Base-by-base conservation (phyloP, 92 coral and sea anemone genomes). In the Metridium senile region DNA sequence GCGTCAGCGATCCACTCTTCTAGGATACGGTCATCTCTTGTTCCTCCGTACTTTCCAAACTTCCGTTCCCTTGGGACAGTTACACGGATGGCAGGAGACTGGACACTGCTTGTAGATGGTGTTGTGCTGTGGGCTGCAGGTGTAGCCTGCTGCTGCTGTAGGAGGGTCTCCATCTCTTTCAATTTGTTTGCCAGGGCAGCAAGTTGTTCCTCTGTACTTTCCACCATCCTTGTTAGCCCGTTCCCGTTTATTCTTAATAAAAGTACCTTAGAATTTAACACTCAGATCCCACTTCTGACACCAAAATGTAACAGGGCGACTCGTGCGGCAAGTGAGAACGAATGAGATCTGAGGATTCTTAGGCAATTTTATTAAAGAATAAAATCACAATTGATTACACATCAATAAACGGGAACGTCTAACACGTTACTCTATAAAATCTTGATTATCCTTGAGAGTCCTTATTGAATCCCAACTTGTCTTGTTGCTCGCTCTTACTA, bases 211-310 rank as follows among this genome's bases (percentile, higher is more conserved):
- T 54, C 82, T 65, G 68, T 62, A n/a, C n/a, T n/a, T n/a, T n/a
- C n/a, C n/a, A n/a, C 57, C 10, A 47, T 18, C 20, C 54, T 27
- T 64, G 23, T 68, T 68, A 33, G 74, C 29, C 59, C 74, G 64
- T 72, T 79, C 75, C 81, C 84, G 80, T 72, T 78, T 72, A 68
- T 56, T 65, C 29, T 23, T 79, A 0, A 39, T 7, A 9, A 77
- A 77, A 70, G 30, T 70, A 58, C 45, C 39, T 17, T 29, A 65
- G 74, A 54, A 62, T 18, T 28, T 58, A 35, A 39, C 74, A 73
- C 80, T 79, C 63, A 68, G 47, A 85, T 85, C 89, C 89, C 85
- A 85, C 85, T 85, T 85, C 89, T 79, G 89, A 79, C 85, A 85
- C 89, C 89, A 78, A 79, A 84, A 77, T 72, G 79, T 78, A 56